Base-by-base conservation (phyloP, 1,140 invertebrate genomes). In the Solen grandis region DNA sequence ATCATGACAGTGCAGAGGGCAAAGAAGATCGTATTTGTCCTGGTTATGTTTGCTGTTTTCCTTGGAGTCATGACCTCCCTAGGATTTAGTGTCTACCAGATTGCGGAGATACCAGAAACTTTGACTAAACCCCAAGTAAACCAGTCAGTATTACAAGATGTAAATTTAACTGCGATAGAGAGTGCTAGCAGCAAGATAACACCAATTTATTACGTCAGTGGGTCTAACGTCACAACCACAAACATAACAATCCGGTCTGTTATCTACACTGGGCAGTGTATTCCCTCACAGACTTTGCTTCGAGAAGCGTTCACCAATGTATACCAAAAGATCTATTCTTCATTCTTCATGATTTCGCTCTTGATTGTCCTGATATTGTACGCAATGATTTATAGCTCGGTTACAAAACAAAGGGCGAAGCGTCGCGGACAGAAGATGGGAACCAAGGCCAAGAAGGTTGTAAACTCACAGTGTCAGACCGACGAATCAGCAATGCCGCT, bases 1-100 rank as follows among this genome's bases (percentile, higher is more conserved):
- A 78, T 88, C 10, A 87, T 92, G 62, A 91, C 90, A 19, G 81
- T 87, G 27, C 68, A 70, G 22, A 68, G 89, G 16, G 90, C 91
- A 0, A 90, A 90, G 81, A 57, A 89, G 41, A 88, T 90, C 22
- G 86, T 89, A 13, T 69, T 84, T 0, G 79, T 84, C 57, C 65
- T 92, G 27, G 74, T 84, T 1, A 5, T 86, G 25, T 85, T 92
- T 55, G 86, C 91, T 22, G 81, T 74, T 10, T 63, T 82, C 31
- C 77, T 91, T 22, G 91, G 91, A 14, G 63, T 90, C 1, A 81
- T 90, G 35, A 87, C 87, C 5, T 81, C 88, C 0, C 50, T 89
- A 16, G 85, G 82, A 10, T 83, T 84, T 60, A 85, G 87, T 33
- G 85, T 89, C 13, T 89, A 88, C 55, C 77, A 80, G n/a, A 27